Base-by-base conservation (phyloP, 2,113 vertebrate genomes). In the Cyanistes caeruleus region DNA sequence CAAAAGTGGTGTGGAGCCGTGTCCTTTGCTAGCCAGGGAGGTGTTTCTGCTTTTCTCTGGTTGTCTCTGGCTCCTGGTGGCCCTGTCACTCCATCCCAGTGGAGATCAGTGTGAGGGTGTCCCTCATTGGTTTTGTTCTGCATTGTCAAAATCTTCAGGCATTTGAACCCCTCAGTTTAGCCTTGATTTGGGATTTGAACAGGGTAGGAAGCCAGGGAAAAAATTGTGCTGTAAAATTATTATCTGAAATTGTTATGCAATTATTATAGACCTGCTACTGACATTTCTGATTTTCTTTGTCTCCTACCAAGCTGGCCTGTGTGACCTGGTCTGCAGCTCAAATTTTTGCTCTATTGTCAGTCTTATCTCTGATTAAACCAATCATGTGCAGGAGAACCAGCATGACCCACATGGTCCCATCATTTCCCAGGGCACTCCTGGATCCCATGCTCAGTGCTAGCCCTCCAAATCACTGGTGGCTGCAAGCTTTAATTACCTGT, bases 381-480 rank as follows among this genome's bases (percentile, higher is more conserved):
- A 65, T 93, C 79, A 67, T 73, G 59, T 3, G 9, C 51, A 74
- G 51, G 33, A 56, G 84, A 82, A 43, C 39, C 72, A 64, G 23
- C 1, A 0, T 67, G 46, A 92, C 89, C 73, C 55, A 25, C 1
- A 4, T 0, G 5, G 31, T 74, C 19, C 49, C 16, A 13, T 46
- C 15, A 39, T 53, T 43, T 75, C 56, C 21, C 41, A 7, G 70
- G 49, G 58, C 52, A 21, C 4, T 1, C 35, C 31, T 89, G 73
- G 49, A 41, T 16, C 49, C 41, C 0, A 0, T 0, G 1, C 78
- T 92, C 5, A 0, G 33, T 10, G 41, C 44, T 13, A 7, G 14
- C n/a, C 72, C 56, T 79, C n/a, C 58, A 41, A 51, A 25, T 60
- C 74, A 24, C 55, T 35, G 60, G 7, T 70, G 86, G 17, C 74